Conservation (phyloP, 2,888 invertebrate genomes). For the Aradus depressus region DNA sequence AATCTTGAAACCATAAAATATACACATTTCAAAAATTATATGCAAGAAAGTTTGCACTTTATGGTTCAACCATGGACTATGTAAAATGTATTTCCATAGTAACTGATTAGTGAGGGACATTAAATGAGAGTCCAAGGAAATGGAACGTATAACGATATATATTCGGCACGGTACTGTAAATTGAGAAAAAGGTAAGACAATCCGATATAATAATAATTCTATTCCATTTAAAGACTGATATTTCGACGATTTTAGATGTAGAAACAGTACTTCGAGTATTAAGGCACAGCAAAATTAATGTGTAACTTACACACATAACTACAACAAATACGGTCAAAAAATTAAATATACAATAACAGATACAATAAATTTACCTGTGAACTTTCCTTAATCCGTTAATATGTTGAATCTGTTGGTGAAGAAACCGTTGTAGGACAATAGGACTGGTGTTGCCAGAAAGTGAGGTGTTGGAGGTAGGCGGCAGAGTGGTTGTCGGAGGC, state of each 20-base stretch:
- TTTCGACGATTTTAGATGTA: background rate
- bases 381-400: slow-evolving; percentile 38
- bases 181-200: too few relatives aligned
- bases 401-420: slow-evolving; percentile 63
- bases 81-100: too few relatives aligned
- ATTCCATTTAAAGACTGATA: background rate
- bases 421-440: slow-evolving; percentile 63
- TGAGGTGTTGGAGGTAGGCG: slow-evolving; percentile 1
- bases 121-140: too few relatives aligned
- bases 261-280: background rate
- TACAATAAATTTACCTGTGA: slow-evolving; percentile 17
- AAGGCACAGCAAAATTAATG: background rate
- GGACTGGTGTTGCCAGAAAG: slow-evolving; percentile 61
- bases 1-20: too few relatives aligned
- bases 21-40: too few relatives aligned
- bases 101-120: too few relatives aligned
- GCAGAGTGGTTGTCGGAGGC: background rate
- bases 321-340: background rate
- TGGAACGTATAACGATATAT: too few relatives aligned
- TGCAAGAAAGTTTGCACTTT: too few relatives aligned
- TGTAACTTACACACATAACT: background rate
- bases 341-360: background rate
- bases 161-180: too few relatives aligned
- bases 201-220: too few relatives aligned
- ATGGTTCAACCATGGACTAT: too few relatives aligned